Conservation (phyloP, 2,888 invertebrate genomes). For the Zygothrica quintamaculata region DNA sequence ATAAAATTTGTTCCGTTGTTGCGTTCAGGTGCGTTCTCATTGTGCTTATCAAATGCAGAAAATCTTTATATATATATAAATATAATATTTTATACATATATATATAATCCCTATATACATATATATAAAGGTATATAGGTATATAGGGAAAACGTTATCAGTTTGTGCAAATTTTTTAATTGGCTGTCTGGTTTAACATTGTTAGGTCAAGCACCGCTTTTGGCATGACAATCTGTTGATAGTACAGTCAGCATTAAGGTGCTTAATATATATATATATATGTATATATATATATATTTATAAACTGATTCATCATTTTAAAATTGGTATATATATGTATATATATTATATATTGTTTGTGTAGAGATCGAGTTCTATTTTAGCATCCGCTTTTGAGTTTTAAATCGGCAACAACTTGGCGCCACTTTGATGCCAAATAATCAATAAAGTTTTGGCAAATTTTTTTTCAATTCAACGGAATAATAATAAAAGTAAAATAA, state of each 20-base stretch:
- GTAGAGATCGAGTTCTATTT: slow-evolving; percentile 50
- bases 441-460: slow-evolving; percentile 66
- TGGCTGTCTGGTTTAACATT: slow-evolving; percentile 65
- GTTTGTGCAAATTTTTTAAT: slow-evolving; percentile 57
- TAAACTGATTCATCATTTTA: slow-evolving; percentile 56
- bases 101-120: slow-evolving; percentile 14
- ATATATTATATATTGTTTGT: too few relatives aligned
- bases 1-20: slow-evolving; percentile 27
- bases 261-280: too few relatives aligned
- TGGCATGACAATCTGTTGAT: slow-evolving; percentile 52
- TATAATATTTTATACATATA: slow-evolving; percentile 12
- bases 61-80: slow-evolving; percentile 8
- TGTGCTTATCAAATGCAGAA: slow-evolving; percentile 69
- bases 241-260: slow-evolving; percentile 40
- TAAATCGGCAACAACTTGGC: slow-evolving; percentile 63
- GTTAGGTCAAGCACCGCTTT: slow-evolving; percentile 77
- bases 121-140: slow-evolving; percentile 25
- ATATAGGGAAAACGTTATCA: slow-evolving; percentile 45
- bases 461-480: slow-evolving; percentile 44
- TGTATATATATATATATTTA: too few relatives aligned
- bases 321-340: slow-evolving; percentile 23
- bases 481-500: slow-evolving; percentile 63
- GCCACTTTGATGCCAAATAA: slow-evolving; percentile 74
- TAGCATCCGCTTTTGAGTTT: slow-evolving; percentile 63
- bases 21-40: slow-evolving; percentile 36